Evolutionary conservation across 30 jellyfish, hydroid and myxozoan species (phyloP), one percentile per base, ranked within the genome.

Genomic region (Chrysaora quinquecirrha): DNA sequence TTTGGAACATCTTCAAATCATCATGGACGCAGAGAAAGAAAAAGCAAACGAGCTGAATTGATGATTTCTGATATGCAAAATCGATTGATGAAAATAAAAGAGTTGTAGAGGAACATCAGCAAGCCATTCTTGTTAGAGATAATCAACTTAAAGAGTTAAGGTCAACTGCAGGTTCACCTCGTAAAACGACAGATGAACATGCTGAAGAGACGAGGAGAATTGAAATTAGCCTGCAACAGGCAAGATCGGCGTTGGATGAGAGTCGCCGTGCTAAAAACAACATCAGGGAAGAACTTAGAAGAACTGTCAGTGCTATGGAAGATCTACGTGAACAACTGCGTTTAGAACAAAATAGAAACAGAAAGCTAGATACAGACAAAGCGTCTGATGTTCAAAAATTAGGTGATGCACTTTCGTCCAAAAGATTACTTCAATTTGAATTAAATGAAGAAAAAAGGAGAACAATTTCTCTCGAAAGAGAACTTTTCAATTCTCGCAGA

Each of bases 21-120:
- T 85, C n/a, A 60, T 84, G 4, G 77, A 84, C 24, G 69, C 22
- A 1, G 96, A 91, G 74, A 78, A 87, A 50, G 96, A 86, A 30
- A 29, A 35, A 75, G 65, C 54, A 62, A 65, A n/a, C 46, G 52
- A 30, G 74, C 66, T 1, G 65, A 60, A 49, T 54, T 50, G 60
- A 86, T 33, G 48, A 65, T 64, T 25, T 31, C 61, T 0, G 89
- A 84, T 30, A 68, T 83, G 74, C 77, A 64, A 35, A 56, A 32
- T 29, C 58, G 9, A 20, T 83, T 1, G 94, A 64, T 19, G 71
- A 56, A 32, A 50, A 68, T 2, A 66, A 10, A 14, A 14, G 1
- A 10, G 47, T 68, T 25, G 63, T 71, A 7, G 76, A 83, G 71
- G 87, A 83, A 23, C 90, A 80, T 61, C 68, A 80, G 48, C 94